Evolutionary conservation across 2,113 vertebrate species (phyloP).

Genomic region (Pseudopodoces humilis): DNA sequence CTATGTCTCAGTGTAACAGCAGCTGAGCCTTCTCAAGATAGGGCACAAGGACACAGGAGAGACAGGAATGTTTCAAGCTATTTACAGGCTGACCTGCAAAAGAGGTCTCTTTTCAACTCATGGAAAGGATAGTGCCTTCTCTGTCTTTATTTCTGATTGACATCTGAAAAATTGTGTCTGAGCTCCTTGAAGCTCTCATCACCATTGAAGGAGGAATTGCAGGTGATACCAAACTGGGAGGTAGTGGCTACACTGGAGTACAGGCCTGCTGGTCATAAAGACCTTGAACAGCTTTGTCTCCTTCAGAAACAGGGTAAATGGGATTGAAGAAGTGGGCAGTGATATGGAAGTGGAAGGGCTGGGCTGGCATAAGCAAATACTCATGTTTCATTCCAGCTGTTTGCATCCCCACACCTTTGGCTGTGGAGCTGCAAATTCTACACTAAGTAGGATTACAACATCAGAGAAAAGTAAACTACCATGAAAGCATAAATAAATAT

Average conservation of each 20-base stretch:
- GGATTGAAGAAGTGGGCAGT: neutral
- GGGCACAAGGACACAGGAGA: fast-evolving
- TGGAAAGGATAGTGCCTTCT: neutral
- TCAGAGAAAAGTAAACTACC: neutral
- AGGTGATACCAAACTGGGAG: neutral
- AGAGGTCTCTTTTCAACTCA: neutral
- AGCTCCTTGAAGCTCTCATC: neutral
- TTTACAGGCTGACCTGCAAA: neutral
- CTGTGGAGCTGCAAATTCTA: neutral
- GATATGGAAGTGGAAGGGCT: neutral
- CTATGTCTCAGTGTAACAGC: neutral
- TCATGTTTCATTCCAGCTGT: neutral
- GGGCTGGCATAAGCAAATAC: neutral
- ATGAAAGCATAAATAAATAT: neutral
- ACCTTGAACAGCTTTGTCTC: neutral
- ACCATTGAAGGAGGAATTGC: neutral
- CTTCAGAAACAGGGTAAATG: neutral
- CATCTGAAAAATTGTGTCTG: neutral
- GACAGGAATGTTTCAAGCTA: neutral
- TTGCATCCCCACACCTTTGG: neutral
- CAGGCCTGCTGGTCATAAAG: neutral
- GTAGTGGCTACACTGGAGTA: fast-evolving
- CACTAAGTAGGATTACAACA: neutral
- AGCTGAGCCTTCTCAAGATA: neutral
- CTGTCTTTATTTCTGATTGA: neutral